Evolutionary conservation across 2,797 vertebrate species (phyloP).

Genomic region (Sorex maritimensis): DNA sequence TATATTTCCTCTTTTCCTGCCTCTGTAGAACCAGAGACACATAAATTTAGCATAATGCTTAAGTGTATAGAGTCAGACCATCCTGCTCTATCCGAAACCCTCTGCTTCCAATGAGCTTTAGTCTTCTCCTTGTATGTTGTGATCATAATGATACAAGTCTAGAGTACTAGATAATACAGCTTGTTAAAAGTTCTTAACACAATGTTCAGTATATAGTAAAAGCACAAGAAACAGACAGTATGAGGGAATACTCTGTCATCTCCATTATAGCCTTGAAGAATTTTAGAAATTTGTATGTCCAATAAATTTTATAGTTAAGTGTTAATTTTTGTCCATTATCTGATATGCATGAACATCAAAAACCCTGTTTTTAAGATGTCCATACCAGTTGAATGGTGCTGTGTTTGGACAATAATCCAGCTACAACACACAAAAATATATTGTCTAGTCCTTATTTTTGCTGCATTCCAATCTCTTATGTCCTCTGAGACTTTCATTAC

Average conservation of each 20-base stretch:
- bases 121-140: conserved; percentile 46
- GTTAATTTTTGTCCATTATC: conserved; percentile 23
- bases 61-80: background rate
- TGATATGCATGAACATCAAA: conserved; percentile 20
- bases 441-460: background rate
- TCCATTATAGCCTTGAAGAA: background rate
- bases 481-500: conserved; percentile 45
- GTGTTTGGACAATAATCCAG: conserved; percentile 43
- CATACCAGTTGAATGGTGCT: background rate
- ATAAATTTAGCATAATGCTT: conserved; percentile 24
- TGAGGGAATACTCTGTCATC: background rate
- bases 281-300: conserved; percentile 56
- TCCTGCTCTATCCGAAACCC: background rate
- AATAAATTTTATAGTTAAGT: conserved; percentile 45
- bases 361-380: background rate
- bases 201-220: conserved; percentile 1
- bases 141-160: background rate
- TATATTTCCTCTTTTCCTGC: background rate
- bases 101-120: conserved; percentile 15
- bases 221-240: conserved; percentile 6
- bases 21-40: background rate
- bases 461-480: conserved; percentile 34
- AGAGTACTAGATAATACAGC: conserved; percentile 7
- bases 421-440: background rate
- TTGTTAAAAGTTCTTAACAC: conserved; percentile 43